Conservation (phyloP, 2,113 vertebrate genomes). For the Ovibos moschatus region DNA sequence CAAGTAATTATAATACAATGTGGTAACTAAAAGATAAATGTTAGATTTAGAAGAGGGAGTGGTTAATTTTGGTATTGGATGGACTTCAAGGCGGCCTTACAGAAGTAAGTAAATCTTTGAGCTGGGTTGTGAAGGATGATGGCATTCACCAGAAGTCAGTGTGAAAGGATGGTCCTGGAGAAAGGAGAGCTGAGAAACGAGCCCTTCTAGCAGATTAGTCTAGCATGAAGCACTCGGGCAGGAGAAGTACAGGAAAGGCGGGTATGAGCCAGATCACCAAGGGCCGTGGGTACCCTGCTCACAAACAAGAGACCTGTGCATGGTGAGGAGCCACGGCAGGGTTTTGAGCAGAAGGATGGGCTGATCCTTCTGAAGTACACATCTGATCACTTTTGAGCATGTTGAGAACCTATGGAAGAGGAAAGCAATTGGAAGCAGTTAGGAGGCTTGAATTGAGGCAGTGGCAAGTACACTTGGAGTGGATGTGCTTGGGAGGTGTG, state of each 20-base stretch:
- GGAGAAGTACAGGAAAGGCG: neutral
- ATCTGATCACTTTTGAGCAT: neutral
- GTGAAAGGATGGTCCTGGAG: neutral
- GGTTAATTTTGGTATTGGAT: neutral
- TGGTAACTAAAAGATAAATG: neutral
- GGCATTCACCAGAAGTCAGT: neutral
- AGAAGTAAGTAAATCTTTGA: neutral
- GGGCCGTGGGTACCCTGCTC: neutral
- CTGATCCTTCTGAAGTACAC: neutral
- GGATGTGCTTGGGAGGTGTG: neutral
- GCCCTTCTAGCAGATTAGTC: neutral
- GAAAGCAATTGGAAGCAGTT: neutral
- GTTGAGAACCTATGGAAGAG: neutral
- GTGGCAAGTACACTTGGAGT: neutral
- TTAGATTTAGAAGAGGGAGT: neutral
- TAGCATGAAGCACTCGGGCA: neutral
- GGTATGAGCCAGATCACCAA: neutral
- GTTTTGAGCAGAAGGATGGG: neutral
- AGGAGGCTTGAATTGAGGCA: neutral
- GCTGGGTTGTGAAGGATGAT: neutral
- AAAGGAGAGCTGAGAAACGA: neutral
- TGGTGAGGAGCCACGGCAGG: neutral
- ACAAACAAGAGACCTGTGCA: neutral
- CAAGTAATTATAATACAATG: neutral
- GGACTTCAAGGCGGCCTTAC: neutral